Evolutionary conservation across 2,797 vertebrate species (phyloP).

Genomic region (Sebastes cheni): DNA sequence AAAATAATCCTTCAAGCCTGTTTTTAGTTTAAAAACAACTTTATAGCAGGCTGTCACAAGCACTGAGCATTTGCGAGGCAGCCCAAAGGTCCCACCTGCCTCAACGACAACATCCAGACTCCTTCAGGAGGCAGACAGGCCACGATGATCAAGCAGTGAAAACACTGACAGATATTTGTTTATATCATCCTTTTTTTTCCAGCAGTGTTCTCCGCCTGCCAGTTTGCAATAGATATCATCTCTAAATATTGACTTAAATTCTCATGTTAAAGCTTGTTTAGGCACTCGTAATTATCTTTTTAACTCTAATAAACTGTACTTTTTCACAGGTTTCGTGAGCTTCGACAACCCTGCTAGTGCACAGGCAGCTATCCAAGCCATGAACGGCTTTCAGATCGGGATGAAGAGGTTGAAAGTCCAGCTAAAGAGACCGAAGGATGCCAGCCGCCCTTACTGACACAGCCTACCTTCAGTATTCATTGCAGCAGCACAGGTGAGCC

Average conservation of each 20-base stretch:
- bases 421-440: constrained; percentile 96
- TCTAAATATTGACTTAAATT: neutral
- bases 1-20: neutral
- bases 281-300: neutral
- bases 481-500: constrained; percentile 85
- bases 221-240: neutral
- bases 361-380: constrained; percentile 97
- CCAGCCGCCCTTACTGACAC: constrained; percentile 96
- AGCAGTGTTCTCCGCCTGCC: neutral
- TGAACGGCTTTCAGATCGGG: constrained; percentile 99
- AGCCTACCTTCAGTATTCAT: constrained; percentile 74
- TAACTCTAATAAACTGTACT: neutral
- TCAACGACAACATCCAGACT: constrained; percentile 49
- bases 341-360: constrained; percentile 99
- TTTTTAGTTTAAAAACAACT: neutral
- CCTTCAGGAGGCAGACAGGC: neutral
- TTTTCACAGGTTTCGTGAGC: constrained; percentile 92
- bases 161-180: neutral
- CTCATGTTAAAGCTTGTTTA: neutral
- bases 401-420: constrained; percentile 99
- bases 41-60: neutral
- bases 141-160: neutral
- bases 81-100: neutral
- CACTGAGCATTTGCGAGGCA: neutral
- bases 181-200: neutral